Evolutionary conservation across 2,888 invertebrate genomes (phyloP).

Genomic region (Thyatira batis): DNA sequence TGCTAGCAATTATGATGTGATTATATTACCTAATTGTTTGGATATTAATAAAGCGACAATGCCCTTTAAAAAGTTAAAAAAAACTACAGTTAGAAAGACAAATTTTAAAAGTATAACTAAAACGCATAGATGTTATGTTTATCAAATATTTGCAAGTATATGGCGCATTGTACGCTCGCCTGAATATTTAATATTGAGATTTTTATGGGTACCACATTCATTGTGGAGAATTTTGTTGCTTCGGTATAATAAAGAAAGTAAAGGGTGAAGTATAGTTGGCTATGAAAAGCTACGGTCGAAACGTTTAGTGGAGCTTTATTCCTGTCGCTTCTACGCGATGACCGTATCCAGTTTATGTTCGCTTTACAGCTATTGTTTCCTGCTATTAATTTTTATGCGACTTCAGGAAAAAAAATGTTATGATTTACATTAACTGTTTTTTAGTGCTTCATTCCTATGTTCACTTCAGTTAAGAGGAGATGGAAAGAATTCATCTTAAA

Average conservation of each 20-base stretch:
- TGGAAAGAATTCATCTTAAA: slow-evolving; percentile 35
- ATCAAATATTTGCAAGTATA: too few species aligned
- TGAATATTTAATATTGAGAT: too few species aligned
- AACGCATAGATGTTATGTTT: neutral
- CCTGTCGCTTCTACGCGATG: slow-evolving; percentile 46
- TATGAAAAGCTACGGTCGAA: slow-evolving; percentile 37
- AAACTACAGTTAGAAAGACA: too few species aligned
- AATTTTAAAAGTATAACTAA: neutral
- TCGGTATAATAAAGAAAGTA: slow-evolving; percentile 23
- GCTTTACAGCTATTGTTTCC: slow-evolving; percentile 51
- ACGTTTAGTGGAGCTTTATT: slow-evolving; percentile 44
- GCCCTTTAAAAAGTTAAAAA: too few species aligned
- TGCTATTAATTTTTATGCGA: slow-evolving; percentile 40
- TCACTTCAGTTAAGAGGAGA: slow-evolving; percentile 28
- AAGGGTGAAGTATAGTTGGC: slow-evolving; percentile 24
- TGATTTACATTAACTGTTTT: slow-evolving; percentile 28
- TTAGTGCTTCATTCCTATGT: slow-evolving; percentile 1
- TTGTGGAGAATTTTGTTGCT: slow-evolving; percentile 31
- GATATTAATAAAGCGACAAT: too few species aligned
- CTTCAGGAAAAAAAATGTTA: slow-evolving; percentile 11
- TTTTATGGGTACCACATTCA: too few species aligned
- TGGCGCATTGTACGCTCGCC: too few species aligned
- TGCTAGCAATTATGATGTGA: too few species aligned
- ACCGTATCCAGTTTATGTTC: slow-evolving; percentile 53
- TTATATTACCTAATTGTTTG: too few species aligned